Conservation (phyloP, 2,888 invertebrate genomes). For the Cheilosia pagana region DNA sequence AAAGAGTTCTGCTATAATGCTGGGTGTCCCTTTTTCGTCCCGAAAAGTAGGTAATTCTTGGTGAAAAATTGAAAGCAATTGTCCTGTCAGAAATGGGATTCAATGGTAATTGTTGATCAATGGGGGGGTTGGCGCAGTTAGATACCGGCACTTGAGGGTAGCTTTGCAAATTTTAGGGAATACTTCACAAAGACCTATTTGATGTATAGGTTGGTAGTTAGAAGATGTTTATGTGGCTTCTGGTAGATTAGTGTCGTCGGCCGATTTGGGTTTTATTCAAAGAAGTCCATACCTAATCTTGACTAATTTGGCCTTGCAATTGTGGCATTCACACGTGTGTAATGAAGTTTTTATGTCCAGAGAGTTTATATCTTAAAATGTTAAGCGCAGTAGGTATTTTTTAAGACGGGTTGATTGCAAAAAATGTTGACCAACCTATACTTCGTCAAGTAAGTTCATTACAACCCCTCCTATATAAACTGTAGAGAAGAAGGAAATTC, state of each 20-base stretch:
- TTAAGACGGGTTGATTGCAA: too few species aligned
- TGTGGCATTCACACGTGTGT: too few species aligned
- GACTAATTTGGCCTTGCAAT: too few species aligned
- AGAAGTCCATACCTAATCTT: too few species aligned
- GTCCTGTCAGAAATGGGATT: constrained; percentile 4
- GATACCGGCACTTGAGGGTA: background rate
- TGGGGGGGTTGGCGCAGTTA: background rate
- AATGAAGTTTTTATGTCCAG: too few species aligned
- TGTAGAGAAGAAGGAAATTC: too few species aligned
- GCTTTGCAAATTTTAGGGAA: background rate
- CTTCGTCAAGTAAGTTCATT: too few species aligned
- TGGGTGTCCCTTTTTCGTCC: background rate
- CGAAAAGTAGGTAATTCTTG: background rate
- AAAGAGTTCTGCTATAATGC: background rate
- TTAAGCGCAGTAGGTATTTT: too few species aligned
- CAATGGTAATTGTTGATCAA: background rate
- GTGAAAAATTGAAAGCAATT: constrained; percentile 19
- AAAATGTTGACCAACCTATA: too few species aligned
- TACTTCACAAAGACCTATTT: background rate
- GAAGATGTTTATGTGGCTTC: background rate
- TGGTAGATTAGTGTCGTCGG: background rate
- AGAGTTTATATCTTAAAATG: too few species aligned
- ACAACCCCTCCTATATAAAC: too few species aligned
- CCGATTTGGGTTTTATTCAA: too few species aligned
- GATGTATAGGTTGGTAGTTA: background rate